phyloP scores from a whole-genome alignment of 2,797 vertebrate genomes.

The Poecile montanus region DNA sequence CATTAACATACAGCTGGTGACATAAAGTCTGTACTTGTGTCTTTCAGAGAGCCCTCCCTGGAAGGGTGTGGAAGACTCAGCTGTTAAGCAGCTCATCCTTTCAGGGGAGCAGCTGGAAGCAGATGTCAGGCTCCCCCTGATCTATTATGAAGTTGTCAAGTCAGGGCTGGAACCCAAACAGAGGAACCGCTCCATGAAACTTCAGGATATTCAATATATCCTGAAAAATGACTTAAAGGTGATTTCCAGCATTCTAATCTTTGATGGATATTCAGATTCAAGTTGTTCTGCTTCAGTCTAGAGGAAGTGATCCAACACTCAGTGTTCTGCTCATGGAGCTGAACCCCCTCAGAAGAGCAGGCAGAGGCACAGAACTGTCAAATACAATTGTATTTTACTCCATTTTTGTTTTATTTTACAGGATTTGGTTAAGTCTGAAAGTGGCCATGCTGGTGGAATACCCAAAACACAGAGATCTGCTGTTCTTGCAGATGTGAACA shows the following conservation, averaged over 20 bases:
- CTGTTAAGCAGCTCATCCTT: conserved; percentile 66
- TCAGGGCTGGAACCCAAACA: conserved; percentile 73
- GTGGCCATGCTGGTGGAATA: background rate
- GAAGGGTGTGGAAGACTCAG: conserved; percentile 72
- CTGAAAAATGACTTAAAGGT: conserved; percentile 81
- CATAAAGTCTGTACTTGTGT: background rate
- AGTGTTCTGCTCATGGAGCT: background rate
- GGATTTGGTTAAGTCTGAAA: conserved; percentile 68
- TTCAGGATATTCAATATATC: conserved; percentile 78
- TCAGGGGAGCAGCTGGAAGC: conserved; percentile 71
- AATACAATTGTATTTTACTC: background rate
- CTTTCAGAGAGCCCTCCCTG: conserved; percentile 79
- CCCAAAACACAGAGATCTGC: background rate
- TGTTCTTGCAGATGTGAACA: conserved; percentile 50
- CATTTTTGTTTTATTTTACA: conserved; percentile 2
- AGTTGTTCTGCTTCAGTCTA: background rate
- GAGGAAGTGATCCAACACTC: background rate
- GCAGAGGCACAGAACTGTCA: background rate
- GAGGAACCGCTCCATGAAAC: conserved; percentile 70
- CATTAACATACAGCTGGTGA: background rate
- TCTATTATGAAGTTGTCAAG: conserved; percentile 74
- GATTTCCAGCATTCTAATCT: background rate
- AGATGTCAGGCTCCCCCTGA: conserved; percentile 75
- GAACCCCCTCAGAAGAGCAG: background rate
- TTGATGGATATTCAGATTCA: background rate